Evolutionary conservation across 2,797 vertebrate species (phyloP), one percentile per base, ranked within the genome.

Genomic region (Austrolebias charrua): DNA sequence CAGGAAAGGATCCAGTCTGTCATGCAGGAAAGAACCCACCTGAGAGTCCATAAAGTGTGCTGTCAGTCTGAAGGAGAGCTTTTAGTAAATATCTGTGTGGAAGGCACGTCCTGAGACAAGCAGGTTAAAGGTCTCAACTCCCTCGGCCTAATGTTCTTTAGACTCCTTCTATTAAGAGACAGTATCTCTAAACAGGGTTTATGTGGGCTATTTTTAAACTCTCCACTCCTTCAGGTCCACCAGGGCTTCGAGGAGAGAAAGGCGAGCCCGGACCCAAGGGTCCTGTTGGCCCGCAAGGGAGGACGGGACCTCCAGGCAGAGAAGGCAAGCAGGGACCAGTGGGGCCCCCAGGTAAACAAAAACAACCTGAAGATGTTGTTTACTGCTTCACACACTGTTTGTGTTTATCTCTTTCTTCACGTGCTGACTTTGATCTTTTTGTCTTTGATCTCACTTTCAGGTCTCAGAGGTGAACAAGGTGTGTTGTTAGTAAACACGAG

Each of bases 401-500:
- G 10, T 40, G 3, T 40, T 40, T 40, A 11, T 8, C 35, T 38
- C 35, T 38, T 38, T 11, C 35, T 40, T 40, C 38, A 40, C 38
- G 11, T 40, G 35, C 11, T 38, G 6, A 31, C 66, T 31, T 78
- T 63, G 51, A 61, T 78, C 55, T 73, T 12, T 59, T 49, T 62
- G 8, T 77, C 59, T 74, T 71, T 24, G 47, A 53, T 88, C 67
- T 80, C 61, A 6, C 15, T 12, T 74, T 10, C 82, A 95, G 95
- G 95, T 69, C 88, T 94, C 66, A 86, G 87, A 63, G 95, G 95
- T 57, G 94, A 95, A 89, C 82, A 91, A 84, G 95, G 95, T 95
- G 88, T 28, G 90, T 83, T 71, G n/a, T 70, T 45, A 29, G 20
- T 60, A 45, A 71, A 66, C 49, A 57, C n/a, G 29, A 67, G 20